phyloP scores from a whole-genome alignment of 1,140 invertebrate genomes.

The Neodiprion fabricii region DNA sequence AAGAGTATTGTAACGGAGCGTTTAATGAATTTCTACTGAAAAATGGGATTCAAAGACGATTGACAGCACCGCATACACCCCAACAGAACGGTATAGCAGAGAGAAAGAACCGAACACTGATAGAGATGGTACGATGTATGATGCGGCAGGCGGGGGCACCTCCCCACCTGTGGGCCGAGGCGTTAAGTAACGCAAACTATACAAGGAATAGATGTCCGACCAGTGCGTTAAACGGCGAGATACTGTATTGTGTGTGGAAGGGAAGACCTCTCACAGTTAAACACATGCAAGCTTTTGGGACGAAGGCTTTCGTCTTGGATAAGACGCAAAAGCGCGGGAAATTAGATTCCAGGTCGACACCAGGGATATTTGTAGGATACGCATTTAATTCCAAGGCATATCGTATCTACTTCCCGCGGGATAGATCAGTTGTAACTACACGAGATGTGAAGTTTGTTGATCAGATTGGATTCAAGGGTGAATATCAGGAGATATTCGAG shows the following conservation, averaged over 20 bases:
- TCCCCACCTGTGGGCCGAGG: slow-evolving; percentile 47
- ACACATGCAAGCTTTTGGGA: slow-evolving; percentile 31
- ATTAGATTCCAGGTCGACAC: slow-evolving; percentile 28
- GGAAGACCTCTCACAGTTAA: slow-evolving; percentile 22
- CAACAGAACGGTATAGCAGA: slow-evolving; percentile 50
- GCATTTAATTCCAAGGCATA: not conserved
- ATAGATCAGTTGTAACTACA: not conserved
- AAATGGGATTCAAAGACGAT: slow-evolving; percentile 31
- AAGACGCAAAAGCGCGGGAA: slow-evolving; percentile 28
- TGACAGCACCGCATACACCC: slow-evolving; percentile 41
- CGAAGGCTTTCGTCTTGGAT: slow-evolving; percentile 15
- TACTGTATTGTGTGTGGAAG: slow-evolving; percentile 22
- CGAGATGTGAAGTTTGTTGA: slow-evolving; percentile 17
- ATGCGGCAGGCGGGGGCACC: slow-evolving; percentile 23
- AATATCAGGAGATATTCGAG: not conserved
- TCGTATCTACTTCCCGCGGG: not conserved
- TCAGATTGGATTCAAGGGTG: not conserved
- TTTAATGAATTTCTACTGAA: slow-evolving; percentile 22
- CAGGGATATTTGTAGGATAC: not conserved
- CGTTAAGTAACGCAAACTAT: slow-evolving; percentile 41
- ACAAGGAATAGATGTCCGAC: slow-evolving; percentile 9
- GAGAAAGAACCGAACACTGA: slow-evolving; percentile 44
- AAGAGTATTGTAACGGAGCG: slow-evolving; percentile 27
- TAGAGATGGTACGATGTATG: slow-evolving; percentile 38
- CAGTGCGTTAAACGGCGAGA: slow-evolving; percentile 30